These are phyloP conservation scores for Pseudanteris insignis DNA, from an alignment of 2,888 invertebrate genomes.

Conservation along the genomic window DNA sequence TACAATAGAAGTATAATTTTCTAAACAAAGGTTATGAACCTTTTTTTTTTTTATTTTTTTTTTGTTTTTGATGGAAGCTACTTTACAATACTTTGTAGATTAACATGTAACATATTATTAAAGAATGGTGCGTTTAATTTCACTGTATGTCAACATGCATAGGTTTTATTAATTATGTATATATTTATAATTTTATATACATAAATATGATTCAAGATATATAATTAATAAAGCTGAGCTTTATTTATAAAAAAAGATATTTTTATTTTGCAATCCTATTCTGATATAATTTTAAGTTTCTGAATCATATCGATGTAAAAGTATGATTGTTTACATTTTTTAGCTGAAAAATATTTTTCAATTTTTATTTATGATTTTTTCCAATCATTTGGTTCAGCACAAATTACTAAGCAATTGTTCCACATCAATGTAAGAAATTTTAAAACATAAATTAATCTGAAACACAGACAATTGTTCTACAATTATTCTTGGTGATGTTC, in stretches of 20 bases:
- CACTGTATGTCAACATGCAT: slow-evolving; percentile 10
- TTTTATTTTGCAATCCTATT: slow-evolving; percentile 18
- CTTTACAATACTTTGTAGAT: slow-evolving; percentile 18
- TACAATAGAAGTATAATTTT: slow-evolving; percentile 3
- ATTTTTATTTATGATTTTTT: neutral
- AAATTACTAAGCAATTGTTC: neutral
- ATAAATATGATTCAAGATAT: slow-evolving; percentile 16
- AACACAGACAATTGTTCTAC: slow-evolving; percentile 3
- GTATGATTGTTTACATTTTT: too few relatives aligned
- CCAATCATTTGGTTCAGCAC: neutral
- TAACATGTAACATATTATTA: slow-evolving; percentile 13
- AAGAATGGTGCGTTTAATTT: slow-evolving; percentile 9
- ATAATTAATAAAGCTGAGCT: slow-evolving; percentile 28
- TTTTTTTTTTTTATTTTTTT: slow-evolving; percentile 2
- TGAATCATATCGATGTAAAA: too few relatives aligned
- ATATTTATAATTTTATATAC: slow-evolving; percentile 5
- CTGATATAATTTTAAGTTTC: neutral
- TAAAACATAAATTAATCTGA: slow-evolving; percentile 2
- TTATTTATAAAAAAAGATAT: slow-evolving; percentile 3
- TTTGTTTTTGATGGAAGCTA: neutral
- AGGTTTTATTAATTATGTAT: slow-evolving; percentile 27
- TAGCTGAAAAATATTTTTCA: too few relatives aligned
- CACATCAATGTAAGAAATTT: too few relatives aligned
- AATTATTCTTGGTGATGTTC: slow-evolving; percentile 14
- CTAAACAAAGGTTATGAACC: slow-evolving; percentile 6